These are phyloP conservation scores for Nannobrachium achirus DNA, from an alignment of 2,113 vertebrate genomes.

Conservation along the genomic window DNA sequence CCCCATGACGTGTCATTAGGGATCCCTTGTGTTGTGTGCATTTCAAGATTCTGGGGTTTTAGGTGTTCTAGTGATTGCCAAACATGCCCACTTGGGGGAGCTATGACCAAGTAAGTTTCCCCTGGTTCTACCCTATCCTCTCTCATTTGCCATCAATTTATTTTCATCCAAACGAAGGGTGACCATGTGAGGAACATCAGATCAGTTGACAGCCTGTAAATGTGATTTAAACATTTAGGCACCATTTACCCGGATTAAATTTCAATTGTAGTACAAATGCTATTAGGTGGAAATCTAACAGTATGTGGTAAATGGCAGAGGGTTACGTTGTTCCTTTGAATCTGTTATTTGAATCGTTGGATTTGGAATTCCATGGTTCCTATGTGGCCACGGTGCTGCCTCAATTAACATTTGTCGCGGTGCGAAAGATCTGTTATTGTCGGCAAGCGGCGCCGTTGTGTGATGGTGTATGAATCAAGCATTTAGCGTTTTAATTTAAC, in stretches of 20 bases:
- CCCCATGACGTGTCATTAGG: conserved; percentile 29
- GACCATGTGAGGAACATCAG: conserved; percentile 81
- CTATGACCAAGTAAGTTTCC: conserved; percentile 58
- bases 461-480: too few relatives aligned
- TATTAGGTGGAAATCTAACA: conserved; percentile 75
- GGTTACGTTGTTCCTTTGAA: conserved; percentile 43
- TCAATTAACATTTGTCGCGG: not conserved
- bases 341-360: conserved; percentile 15
- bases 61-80: conserved; percentile 13
- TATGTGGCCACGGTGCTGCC: conserved; percentile 31
- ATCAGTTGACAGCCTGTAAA: conserved; percentile 81
- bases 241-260: conserved; percentile 79
- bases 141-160: conserved; percentile 78
- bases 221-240: conserved; percentile 82
- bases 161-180: conserved; percentile 81
- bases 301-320: conserved; percentile 62
- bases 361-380: conserved; percentile 26
- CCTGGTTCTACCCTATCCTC: conserved; percentile 54
- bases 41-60: conserved; percentile 6
- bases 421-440: too few relatives aligned
- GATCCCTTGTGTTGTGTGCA: not conserved
- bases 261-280: conserved; percentile 80
- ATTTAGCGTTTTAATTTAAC: too few relatives aligned
- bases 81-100: conserved; percentile 69
- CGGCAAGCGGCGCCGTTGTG: too few relatives aligned